Conservation (phyloP, 2,888 invertebrate genomes). For the Caenorhabditis macrosperma region DNA sequence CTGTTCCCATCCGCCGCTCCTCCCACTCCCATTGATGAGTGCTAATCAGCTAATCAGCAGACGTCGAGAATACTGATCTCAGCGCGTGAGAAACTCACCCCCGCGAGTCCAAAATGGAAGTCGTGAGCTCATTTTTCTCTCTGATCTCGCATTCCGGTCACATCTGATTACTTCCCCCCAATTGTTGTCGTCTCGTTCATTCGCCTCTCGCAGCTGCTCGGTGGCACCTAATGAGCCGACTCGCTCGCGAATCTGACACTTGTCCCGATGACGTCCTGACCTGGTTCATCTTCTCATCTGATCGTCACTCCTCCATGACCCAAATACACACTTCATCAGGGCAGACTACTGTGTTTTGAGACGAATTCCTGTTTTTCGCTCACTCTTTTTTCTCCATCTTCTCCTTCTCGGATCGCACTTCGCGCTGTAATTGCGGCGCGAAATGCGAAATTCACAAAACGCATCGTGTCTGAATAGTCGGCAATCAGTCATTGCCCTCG, state of each 20-base stretch:
- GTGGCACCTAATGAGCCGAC: not conserved
- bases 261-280: slow-evolving; percentile 1
- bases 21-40: slow-evolving; percentile 1
- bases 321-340: no score
- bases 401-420: not conserved
- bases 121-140: not conserved
- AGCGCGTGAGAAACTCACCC: not conserved
- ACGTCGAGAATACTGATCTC: not conserved
- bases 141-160: not conserved
- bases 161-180: not conserved
- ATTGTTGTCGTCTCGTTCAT: not conserved
- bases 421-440: not conserved
- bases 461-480: not conserved
- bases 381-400: not conserved
- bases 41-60: not conserved
- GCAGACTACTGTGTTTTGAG: not conserved
- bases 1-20: not conserved
- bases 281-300: no score
- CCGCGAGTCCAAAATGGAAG: not conserved
- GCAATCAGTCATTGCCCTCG: not conserved
- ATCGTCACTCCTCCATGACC: not conserved
- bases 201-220: no score
- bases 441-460: not conserved
- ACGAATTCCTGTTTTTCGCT: slow-evolving; percentile 1
- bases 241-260: not conserved